A percentile compares a stretch with the other conserved stretches of the same genome.
Evolutionary conservation across 2,888 invertebrate species (phyloP).

Genomic region (Troilus luridus): DNA sequence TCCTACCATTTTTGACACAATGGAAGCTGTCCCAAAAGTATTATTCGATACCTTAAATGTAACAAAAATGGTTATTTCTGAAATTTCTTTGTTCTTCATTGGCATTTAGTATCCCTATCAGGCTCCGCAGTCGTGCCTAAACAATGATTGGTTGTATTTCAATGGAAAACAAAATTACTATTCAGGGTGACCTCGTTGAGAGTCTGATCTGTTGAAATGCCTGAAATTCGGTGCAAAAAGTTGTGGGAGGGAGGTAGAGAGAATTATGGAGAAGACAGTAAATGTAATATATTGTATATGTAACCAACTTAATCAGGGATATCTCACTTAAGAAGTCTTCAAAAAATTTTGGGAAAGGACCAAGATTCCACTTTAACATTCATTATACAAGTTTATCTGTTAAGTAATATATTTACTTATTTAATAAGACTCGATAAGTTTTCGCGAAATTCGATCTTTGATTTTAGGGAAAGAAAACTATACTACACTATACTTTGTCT

Average conservation of each 20-base stretch:
- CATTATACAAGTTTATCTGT: too few species aligned
- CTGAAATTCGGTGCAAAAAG: background rate
- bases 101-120: background rate
- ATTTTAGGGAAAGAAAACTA: too few species aligned
- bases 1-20: too few species aligned
- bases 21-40: too few species aligned
- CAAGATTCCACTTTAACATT: too few species aligned
- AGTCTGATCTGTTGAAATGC: background rate
- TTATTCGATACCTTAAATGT: background rate
- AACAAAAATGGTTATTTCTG: background rate
- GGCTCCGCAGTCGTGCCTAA: background rate
- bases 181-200: background rate
- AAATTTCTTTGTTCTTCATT: background rate
- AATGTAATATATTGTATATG: background rate
- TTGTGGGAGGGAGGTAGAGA: background rate
- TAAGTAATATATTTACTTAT: too few species aligned
- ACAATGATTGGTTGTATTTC: background rate
- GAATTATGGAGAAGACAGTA: background rate
- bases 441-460: too few species aligned
- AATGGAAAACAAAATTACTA: slow-evolving; percentile 1
- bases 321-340: too few species aligned
- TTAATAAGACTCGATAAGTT: too few species aligned
- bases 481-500: too few species aligned
- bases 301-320: too few species aligned
- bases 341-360: too few species aligned